Conservation (phyloP, 2,888 invertebrate species). For the Lacanobia oleracea region DNA sequence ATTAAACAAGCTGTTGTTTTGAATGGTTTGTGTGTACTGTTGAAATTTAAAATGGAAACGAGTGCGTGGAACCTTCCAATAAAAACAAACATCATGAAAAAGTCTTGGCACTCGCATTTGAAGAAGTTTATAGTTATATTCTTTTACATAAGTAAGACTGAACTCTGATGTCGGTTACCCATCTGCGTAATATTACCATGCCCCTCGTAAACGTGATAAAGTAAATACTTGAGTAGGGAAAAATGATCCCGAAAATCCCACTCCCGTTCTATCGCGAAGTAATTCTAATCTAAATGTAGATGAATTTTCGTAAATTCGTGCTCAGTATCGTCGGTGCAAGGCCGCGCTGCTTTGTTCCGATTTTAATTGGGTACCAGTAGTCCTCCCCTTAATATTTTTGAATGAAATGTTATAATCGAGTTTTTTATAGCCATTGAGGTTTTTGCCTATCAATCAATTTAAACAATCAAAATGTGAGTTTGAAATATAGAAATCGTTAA, state of each 20-base stretch:
- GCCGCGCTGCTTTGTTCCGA: constrained; percentile 69
- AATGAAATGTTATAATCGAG: constrained; percentile 56
- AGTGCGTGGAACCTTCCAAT: constrained; percentile 24
- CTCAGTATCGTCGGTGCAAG: constrained; percentile 65
- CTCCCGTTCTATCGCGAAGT: constrained; percentile 68
- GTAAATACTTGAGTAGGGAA: constrained; percentile 54
- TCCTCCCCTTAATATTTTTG: constrained; percentile 65
- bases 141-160: constrained; percentile 48
- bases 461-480: constrained; percentile 12
- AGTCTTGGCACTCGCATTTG: constrained; percentile 30
- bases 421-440: constrained; percentile 32
- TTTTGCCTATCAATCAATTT: constrained; percentile 38
- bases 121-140: constrained; percentile 50
- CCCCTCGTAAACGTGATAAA: constrained; percentile 64
- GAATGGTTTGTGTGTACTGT: neutral
- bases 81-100: constrained; percentile 42
- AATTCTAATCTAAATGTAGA: constrained; percentile 75
- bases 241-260: constrained; percentile 48
- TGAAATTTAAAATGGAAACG: constrained; percentile 11
- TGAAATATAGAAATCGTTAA: neutral
- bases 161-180: constrained; percentile 46
- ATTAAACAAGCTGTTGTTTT: constrained; percentile 29
- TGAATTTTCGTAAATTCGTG: constrained; percentile 68
- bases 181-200: constrained; percentile 57
- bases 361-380: constrained; percentile 74